Evolutionary conservation across 2,797 vertebrate genomes (phyloP), one percentile per base, ranked within the genome.

Genomic region (Gambusia yucatana): DNA sequence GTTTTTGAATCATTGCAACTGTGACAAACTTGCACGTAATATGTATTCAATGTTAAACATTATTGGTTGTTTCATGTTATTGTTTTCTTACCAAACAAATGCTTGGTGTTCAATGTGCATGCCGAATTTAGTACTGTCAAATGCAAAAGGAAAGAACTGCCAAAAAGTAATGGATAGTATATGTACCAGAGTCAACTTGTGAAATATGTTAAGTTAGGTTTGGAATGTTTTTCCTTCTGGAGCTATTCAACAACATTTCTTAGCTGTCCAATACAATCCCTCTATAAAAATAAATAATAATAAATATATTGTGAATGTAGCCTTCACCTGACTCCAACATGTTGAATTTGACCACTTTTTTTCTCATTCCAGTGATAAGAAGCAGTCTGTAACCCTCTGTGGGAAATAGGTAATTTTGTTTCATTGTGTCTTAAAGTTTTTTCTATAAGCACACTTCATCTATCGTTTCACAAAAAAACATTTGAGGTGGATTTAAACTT

Each of bases 301-400:
- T 67, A 41, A 67, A 39, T 4, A 41, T 2, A 28, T 2, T 20
- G 50, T 57, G 36, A 39, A 39, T 7, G 20, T 33, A 52, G 47
- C 33, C 20, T 50, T 73, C 36, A 73, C 10, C 11, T 73, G 6
- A 55, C 33, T 7, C 17, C 11, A 9, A 20, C n/a, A 59, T 61
- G 52, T 30, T 74, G 73, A 43, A n/a, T 74, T 59, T 74, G 48
- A 16, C 13, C 14, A 55, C 13, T 11, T 43, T 59, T 59, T 75
- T 75, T 75, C 39, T 75, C n/a, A 20, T 43, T 57, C 3, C n/a
- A 13, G 39, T 59, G 55, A 75, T 59, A 75, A 59, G 52, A 17
- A 10, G n/a, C 52, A 44, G 39, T 59, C n/a, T 75, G 52, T 43
- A 43, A 61, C 47, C 28, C 25, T 59, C 39, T 59, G 39, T 28